Evolutionary conservation across 2,113 vertebrate genomes (phyloP).

Genomic region (Cavia porcellus): DNA sequence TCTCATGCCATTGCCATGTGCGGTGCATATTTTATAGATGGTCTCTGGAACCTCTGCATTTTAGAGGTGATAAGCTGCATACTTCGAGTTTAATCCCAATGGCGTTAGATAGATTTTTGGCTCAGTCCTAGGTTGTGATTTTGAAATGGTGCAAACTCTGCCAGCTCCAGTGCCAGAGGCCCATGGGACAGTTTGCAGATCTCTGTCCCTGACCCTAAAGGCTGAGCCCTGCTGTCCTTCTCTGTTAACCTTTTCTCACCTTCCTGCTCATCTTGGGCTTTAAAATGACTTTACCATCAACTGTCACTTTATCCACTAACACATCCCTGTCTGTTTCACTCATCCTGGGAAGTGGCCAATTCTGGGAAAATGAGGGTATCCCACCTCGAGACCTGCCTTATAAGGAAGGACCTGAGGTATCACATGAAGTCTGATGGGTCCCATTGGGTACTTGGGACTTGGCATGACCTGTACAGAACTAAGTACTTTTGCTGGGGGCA

Average conservation of each 20-base stretch:
- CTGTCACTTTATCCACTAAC: not conserved
- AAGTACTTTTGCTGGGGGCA: not conserved
- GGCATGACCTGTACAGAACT: not conserved
- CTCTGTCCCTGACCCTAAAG: not conserved
- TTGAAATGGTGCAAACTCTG: not conserved
- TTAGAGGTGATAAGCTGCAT: not conserved
- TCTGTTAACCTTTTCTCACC: no score
- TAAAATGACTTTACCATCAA: conserved; percentile 13
- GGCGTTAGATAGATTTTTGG: not conserved
- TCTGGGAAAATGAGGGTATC: not conserved
- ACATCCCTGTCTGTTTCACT: not conserved
- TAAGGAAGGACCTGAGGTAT: not conserved
- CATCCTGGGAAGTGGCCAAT: not conserved
- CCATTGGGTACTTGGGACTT: not conserved
- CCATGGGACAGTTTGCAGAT: not conserved
- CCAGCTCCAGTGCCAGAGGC: not conserved
- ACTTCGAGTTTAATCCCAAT: not conserved
- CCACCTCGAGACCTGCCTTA: not conserved
- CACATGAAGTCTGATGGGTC: not conserved
- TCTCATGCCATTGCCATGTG: accelerated
- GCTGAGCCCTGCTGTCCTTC: not conserved
- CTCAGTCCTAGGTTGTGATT: not conserved
- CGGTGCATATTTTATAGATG: not conserved
- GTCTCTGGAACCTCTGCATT: not conserved
- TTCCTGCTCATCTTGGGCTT: not conserved